These are phyloP conservation scores for Eurystomus glaucurus DNA, from an alignment of 2,797 vertebrate genomes.

Conservation along the genomic window DNA sequence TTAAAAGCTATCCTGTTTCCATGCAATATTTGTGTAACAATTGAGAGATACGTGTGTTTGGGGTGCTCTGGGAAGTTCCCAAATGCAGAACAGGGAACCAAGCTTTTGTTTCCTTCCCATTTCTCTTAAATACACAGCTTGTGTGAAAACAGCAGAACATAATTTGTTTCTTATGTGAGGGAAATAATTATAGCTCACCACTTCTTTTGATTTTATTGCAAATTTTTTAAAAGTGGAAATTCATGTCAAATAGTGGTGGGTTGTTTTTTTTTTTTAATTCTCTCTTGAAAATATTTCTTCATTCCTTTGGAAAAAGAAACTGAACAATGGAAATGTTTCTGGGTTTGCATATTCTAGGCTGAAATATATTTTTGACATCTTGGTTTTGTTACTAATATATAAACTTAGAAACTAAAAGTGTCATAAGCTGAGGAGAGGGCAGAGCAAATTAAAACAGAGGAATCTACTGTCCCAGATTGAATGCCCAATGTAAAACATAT, in stretches of 20 bases:
- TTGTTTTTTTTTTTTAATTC: background rate
- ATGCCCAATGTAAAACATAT: background rate
- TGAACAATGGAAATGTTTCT: background rate
- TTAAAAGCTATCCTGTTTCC: accelerated
- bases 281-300: background rate
- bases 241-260: background rate
- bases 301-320: background rate
- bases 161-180: background rate
- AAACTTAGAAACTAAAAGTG: slow-evolving; percentile 9
- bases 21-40: background rate
- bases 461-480: background rate
- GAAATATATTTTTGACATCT: background rate
- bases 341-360: background rate
- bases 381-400: background rate
- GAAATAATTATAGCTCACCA: background rate
- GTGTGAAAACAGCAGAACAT: background rate
- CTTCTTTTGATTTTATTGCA: background rate
- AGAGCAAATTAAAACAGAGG: background rate
- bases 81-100: background rate
- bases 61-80: background rate
- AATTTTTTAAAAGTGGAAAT: background rate
- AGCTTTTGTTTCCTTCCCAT: background rate
- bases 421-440: background rate
- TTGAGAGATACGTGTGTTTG: background rate
- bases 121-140: background rate